Evolutionary conservation across 2,888 invertebrate genomes (phyloP).

Genomic region (Abrostola tripartita): DNA sequence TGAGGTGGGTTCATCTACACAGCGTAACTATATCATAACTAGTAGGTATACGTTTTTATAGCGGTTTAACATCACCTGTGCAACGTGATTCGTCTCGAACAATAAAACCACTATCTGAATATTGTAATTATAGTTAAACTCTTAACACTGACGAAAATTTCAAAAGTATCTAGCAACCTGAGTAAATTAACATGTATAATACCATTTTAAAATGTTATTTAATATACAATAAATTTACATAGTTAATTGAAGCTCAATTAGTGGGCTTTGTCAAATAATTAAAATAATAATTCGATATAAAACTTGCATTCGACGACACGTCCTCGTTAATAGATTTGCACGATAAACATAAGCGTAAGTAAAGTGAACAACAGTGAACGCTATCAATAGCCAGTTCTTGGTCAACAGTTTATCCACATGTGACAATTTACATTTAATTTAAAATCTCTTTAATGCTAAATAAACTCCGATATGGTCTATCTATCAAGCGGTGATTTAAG

Average conservation of each 20-base stretch:
- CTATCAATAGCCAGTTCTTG: constrained; percentile 72
- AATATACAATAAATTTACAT: constrained; percentile 85
- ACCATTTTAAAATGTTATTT: constrained; percentile 77
- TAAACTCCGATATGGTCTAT: constrained; percentile 70
- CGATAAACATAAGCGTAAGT: constrained; percentile 76
- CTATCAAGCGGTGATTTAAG: constrained; percentile 75
- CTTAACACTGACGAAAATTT: constrained; percentile 76
- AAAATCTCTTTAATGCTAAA: constrained; percentile 68
- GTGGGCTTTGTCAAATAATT: constrained; percentile 75
- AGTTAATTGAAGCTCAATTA: constrained; percentile 80
- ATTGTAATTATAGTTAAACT: constrained; percentile 69
- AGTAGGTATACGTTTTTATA: constrained; percentile 71
- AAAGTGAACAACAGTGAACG: constrained; percentile 76
- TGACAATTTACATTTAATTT: constrained; percentile 73
- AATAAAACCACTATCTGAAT: constrained; percentile 73
- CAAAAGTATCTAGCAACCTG: constrained; percentile 83
- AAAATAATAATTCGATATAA: constrained; percentile 75
- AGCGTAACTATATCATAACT: constrained; percentile 71
- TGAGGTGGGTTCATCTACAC: constrained; percentile 83
- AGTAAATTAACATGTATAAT: constrained; percentile 83
- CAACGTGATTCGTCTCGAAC: constrained; percentile 72
- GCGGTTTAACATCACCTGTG: constrained; percentile 76
- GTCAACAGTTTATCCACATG: constrained; percentile 77
- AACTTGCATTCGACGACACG: constrained; percentile 71
- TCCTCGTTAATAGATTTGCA: constrained; percentile 73